Evolutionary conservation across 2,797 vertebrate genomes (phyloP), one percentile per base, ranked within the genome.

Genomic region (Centroberyx gerrardi): DNA sequence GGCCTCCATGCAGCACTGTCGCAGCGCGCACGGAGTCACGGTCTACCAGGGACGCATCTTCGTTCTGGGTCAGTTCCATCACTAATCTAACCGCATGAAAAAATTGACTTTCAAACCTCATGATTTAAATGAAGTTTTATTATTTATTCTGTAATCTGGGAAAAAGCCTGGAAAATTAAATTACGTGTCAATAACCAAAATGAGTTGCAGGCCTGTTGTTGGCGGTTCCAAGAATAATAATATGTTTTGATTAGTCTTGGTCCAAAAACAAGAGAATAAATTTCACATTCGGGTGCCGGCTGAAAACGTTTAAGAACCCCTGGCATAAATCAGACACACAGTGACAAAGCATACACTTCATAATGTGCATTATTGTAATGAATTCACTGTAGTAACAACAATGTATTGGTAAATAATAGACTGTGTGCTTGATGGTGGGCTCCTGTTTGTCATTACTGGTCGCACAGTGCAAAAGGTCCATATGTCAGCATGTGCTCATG

Each of bases 1-100:
- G 61, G 92, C 94, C 44, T 79, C 95, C 62, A 96, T 96, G 96
- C 93, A 87, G 58, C 85, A 92, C 69, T 88, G 94, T 55, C 93
- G 96, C 80, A 96, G 96, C 3, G 96, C 96, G 1, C 94, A 95
- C 22, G 96, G 94, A 2, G 90, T 93, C 67, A 87, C 95, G 0
- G 88, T 93, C 28, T 91, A 95, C 87, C 92, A 94, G 51, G 93
- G 93, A 62, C 59, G 93, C 80, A 94, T 96, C 77, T 96, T 88
- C 15, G 90, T 91, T 52, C 76, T 96, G 14, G 96, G 96, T 97
- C 62, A 94, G 94, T 87, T 18, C 8, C 8, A 3, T 22, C 38
- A 17, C 12, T 3, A 2, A 58, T 53, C 33, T 14, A 27, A 28
- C 52, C 7, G 48, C 15, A 22, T 22, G 29, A 31, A 13, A 56